Base-by-base conservation (phyloP, 1,140 invertebrate genomes). In the Nebria ingens region DNA sequence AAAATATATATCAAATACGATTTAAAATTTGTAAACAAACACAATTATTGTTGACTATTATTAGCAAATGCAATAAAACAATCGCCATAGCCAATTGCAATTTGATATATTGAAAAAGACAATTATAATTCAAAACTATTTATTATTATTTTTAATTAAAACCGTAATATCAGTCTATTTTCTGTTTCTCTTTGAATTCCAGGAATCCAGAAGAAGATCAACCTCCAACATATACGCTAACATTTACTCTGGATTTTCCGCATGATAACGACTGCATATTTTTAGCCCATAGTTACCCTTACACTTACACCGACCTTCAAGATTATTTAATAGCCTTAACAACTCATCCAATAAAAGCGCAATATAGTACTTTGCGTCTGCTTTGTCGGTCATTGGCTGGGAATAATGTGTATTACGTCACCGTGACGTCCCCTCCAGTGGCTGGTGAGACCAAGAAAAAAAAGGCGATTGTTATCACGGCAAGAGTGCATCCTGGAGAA, bases 201-300 rank as follows among this genome's bases (percentile, higher is more conserved):
- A 68, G 68, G n/a, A 61, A 45, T 21, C 56, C 61, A 2, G 68
- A 68, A 22, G 68, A 69, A 6, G 65, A 69, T 29, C 61, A 67
- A 60, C 62, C 61, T 42, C 61, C 64, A 53, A 85, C 80, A 59
- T 97, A 91, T 69, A 97, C 94, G 0, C 73, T 96, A 40, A 91
- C 91, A 29, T 98, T 98, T 72, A 95, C 91, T 58, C 75, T 98
- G 56, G 86, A 86, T 63, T 98, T 98, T 71, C 86, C 87, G 12
- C 85, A 98, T 65, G 83, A 86, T 52, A 82, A 87, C 58, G 96
- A 98, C 69, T 84, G 84, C 1, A 93, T 96, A 55, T 98, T 95
- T 69, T 77, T 98, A 57, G 93, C 95, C 11, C 94, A 97, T 71
- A 95, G 93, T 71, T 98, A 94, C 69, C 96, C 96, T 0, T 98